phyloP scores from a whole-genome alignment of 1,140 invertebrate species.

The Latrodectus geometricus region DNA sequence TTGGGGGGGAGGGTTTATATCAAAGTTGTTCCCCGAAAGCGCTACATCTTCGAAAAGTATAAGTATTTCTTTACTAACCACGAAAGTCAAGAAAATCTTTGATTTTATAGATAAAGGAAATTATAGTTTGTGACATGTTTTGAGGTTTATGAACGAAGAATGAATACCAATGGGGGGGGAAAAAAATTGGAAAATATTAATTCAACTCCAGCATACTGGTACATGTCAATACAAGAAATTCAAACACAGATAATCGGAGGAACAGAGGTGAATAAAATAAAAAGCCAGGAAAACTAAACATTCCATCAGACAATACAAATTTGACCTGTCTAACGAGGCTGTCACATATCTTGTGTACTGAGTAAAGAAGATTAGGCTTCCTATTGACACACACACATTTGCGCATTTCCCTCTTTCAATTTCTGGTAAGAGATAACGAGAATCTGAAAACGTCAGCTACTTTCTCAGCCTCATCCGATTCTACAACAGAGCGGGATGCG shows the following conservation, averaged over 20 bases:
- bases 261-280: neutral
- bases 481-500: neutral
- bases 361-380: neutral
- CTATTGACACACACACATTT: neutral
- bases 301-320: neutral
- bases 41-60: no score
- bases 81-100: no score
- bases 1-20: no score
- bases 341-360: neutral
- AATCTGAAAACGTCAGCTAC: neutral
- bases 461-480: neutral
- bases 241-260: neutral
- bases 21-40: no score
- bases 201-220: no score
- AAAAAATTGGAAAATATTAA: no score
- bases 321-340: neutral
- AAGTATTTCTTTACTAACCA: no score
- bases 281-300: neutral
- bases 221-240: neutral
- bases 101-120: no score
- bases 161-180: no score
- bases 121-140: no score
- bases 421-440: neutral
- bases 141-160: no score
- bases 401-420: neutral